Evolutionary conservation across 2,113 vertebrate species (phyloP), one percentile per base, ranked within the genome.

Genomic region (Trogon surrucura): DNA sequence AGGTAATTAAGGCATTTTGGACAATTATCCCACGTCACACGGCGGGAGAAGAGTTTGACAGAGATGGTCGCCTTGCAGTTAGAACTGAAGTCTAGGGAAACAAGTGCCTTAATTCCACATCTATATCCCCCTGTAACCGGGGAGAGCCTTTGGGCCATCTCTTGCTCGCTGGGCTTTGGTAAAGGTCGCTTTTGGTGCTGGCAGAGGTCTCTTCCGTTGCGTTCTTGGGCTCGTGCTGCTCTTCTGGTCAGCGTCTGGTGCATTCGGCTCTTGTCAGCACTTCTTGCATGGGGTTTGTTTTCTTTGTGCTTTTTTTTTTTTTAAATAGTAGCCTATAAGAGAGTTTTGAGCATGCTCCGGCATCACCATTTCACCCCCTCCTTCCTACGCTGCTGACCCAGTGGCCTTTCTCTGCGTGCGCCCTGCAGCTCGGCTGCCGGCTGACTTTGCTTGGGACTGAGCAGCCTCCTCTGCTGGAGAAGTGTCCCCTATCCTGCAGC

Each of bases 61-160:
- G 13, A 41, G 11, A 41, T 11, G 41, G 41, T 41, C 41, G 41
- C 41, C 41, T 41, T 41, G 41, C 41, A 41, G 41, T 41, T 41
- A 41, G 41, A 41, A 41, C 41, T 41, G 13, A 41, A 41, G 41
- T 41, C 41, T 41, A 13, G 41, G 41, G 13, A 41, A 41, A 41
- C 10, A 9, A 41, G 41, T 41, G 41, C 41, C 41, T 41, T 41
- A 41, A 11, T 41, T 41, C 41, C 41, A 9, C 41, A 41, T 41
- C 41, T 13, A 0, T 21, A 16, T 47, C 67, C 8, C 34, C 19
- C 9, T 38, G 8, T 47, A 26, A 41, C 0, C 26, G 12, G 8
- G 12, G 8, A 50, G 41, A 34, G 61, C 65, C 13, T 77, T 25
- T n/a, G 45, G 45, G 7, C 17, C 25, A 10, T 51, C 36, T 64